Base-by-base conservation (phyloP, 2,888 invertebrate species). In the Drosophila suboccidentalis region DNA sequence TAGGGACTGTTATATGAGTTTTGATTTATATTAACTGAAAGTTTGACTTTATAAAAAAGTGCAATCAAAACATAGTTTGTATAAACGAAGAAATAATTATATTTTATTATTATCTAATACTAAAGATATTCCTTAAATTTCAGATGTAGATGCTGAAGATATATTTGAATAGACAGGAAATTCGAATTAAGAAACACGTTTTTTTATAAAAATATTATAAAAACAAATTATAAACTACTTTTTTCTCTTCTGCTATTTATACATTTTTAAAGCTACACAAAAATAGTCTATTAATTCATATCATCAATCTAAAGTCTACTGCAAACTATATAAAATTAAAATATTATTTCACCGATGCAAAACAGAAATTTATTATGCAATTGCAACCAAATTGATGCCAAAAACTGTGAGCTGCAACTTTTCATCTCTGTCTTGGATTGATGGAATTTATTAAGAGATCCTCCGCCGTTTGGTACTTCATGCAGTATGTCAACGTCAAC, bases 391-490 rank as follows among this genome's bases (percentile, higher is more conserved):
- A 58, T 46, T 26, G 44, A 44, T 54, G 54, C 32, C 54, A 57
- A 57, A 36, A 44, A 32, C 32, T 19, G 43, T 22, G n/a, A 22
- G 55, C 55, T 55, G 9, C 8, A 55, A 26, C 36, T 57, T 15
- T 10, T 4, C 8, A 5, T 26, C 26, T 26, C 57, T 26, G n/a
- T 29, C 26, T 38, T 8, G 22, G 47, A 26, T 47, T 58, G 58
- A 47, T 38, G 38, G 64, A 58, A 64, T 64, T 58, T 64, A 64
- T 64, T 49, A 64, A 44, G 58, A 58, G 64, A 58, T 50, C 26
- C 32, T 58, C 43, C 19, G 19, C 6, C 13, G 38, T 38, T 47
- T 47, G 22, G 15, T n/a, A 3, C 4, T 19, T 13, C 34, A 39
- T 43, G 61, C 39, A 38, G 51, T 38, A 44, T 61, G 58, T 54